These are phyloP conservation scores for Siphlonurus alternatus DNA, from an alignment of 2,888 invertebrate species.

Conservation along the genomic window DNA sequence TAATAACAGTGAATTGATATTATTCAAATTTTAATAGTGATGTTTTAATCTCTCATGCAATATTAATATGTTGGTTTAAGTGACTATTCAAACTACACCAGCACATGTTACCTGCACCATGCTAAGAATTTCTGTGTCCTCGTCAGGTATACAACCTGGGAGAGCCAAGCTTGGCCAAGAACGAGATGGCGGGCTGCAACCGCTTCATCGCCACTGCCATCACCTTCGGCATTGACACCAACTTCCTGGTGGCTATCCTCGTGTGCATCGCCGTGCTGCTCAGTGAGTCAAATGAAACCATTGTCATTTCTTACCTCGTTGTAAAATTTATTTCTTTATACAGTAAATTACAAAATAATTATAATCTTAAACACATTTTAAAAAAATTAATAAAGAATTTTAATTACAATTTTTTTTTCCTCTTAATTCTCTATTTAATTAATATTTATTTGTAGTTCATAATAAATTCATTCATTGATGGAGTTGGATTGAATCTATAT, in stretches of 20 bases:
- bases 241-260: constrained; percentile 76
- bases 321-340: not conserved
- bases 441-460: not conserved
- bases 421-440: not conserved
- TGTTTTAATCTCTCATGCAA: too few relatives aligned
- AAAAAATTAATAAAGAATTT: not conserved
- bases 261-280: constrained; percentile 72
- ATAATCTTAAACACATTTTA: not conserved
- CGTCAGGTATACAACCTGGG: constrained; percentile 84
- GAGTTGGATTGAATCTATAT: too few relatives aligned
- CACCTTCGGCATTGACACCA: constrained; percentile 68
- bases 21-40: too few relatives aligned
- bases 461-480: too few relatives aligned
- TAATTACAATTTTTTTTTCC: not conserved
- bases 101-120: too few relatives aligned
- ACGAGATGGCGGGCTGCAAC: constrained; percentile 59
- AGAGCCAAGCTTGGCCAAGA: constrained; percentile 47
- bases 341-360: not conserved
- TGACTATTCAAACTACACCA: too few relatives aligned
- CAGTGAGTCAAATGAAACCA: constrained; percentile 42
- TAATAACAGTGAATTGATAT: too few relatives aligned
- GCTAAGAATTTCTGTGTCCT: too few relatives aligned
- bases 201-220: constrained; percentile 55
- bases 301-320: too few relatives aligned
- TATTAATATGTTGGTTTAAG: too few relatives aligned